Percentiles rank a stretch among this genome's conserved stretches.
Evolutionary conservation across 2,113 vertebrate genomes (phyloP).

Genomic region (Tetraodon nigroviridis): DNA sequence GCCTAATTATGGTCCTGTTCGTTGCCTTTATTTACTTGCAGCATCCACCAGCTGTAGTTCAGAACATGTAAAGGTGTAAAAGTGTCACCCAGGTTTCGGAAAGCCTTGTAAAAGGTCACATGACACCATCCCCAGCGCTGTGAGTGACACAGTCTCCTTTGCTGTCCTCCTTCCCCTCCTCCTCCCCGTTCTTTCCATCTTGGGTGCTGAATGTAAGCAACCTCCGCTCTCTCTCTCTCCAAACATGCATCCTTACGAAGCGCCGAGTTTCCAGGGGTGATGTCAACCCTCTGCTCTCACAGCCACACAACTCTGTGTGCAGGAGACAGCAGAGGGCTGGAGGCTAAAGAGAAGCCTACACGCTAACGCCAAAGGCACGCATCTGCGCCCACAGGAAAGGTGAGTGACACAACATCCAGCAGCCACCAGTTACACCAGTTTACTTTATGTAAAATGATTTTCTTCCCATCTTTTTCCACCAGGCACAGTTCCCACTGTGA

Average conservation of each 20-base stretch:
- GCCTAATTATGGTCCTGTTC: constrained; percentile 74
- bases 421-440: background rate
- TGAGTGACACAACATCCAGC: constrained; percentile 31
- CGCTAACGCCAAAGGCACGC: background rate
- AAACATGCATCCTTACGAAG: constrained; percentile 40
- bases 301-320: background rate
- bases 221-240: constrained; percentile 35
- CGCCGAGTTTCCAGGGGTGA: constrained; percentile 20
- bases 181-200: constrained; percentile 40
- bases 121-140: constrained; percentile 16
- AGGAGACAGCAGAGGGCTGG: background rate
- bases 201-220: constrained; percentile 44
- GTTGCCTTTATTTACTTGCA: constrained; percentile 1
- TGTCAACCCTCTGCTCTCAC: constrained; percentile 17
- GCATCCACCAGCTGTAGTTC: too few species aligned
- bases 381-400: constrained; percentile 39
- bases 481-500: background rate
- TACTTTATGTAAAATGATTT: background rate
- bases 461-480: background rate
- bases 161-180: constrained; percentile 16
- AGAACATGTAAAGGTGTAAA: too few species aligned
- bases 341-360: background rate
- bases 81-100: too few species aligned
- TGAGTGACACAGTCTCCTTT: constrained; percentile 21
- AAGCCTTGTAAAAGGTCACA: background rate